These are phyloP conservation scores for Eristalinus sepulchralis DNA, from an alignment of 2,888 invertebrate genomes.

Conservation along the genomic window DNA sequence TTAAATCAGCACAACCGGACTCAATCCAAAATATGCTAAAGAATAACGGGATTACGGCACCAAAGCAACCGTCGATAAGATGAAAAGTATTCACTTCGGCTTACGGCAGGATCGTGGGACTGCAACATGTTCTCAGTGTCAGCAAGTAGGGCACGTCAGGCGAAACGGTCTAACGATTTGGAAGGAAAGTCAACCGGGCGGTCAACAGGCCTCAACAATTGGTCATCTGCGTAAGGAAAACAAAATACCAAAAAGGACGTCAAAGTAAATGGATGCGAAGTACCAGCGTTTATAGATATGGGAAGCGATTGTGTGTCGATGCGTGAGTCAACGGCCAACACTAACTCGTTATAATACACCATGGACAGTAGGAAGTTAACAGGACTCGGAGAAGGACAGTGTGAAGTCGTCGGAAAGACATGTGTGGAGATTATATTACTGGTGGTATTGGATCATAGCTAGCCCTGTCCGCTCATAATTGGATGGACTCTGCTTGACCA, in stretches of 20 bases:
- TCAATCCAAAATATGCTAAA: neutral
- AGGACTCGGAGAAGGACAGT: neutral
- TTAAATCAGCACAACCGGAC: neutral
- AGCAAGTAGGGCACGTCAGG: constrained; percentile 4
- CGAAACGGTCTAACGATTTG: neutral
- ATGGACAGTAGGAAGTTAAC: neutral
- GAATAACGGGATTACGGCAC: neutral
- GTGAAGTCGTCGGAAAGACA: neutral
- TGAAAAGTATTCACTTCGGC: no score
- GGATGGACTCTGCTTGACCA: neutral
- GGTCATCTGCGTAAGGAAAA: constrained; percentile 3
- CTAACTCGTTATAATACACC: neutral
- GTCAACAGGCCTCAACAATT: neutral
- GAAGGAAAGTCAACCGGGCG: neutral
- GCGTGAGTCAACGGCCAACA: constrained; percentile 7
- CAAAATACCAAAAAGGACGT: neutral
- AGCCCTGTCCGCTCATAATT: neutral
- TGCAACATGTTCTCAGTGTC: neutral
- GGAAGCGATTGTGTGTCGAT: constrained; percentile 15
- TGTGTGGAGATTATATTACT: neutral
- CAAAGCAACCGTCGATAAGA: no score
- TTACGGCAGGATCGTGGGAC: no score
- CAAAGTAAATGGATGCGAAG: constrained; percentile 10
- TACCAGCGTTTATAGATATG: constrained; percentile 16
- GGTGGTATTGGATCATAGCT: neutral